These are phyloP conservation scores for Cairina moschata DNA, from an alignment of 2,113 vertebrate species.

Conservation along the genomic window DNA sequence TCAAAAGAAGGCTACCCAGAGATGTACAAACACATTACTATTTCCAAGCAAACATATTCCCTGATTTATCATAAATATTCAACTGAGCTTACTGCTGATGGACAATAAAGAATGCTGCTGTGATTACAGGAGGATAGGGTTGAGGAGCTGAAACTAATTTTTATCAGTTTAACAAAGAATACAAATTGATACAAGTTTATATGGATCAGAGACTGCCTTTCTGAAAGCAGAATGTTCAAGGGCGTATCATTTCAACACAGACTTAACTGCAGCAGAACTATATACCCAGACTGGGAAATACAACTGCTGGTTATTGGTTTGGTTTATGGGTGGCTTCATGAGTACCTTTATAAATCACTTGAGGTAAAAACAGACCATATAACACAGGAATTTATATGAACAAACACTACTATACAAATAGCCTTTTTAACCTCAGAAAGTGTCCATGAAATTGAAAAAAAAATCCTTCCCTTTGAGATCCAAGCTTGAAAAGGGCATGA, in stretches of 20 bases:
- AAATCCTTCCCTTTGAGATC: neutral
- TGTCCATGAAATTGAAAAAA: neutral
- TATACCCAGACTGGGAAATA: neutral
- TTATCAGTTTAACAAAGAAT: neutral
- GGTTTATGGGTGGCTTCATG: neutral
- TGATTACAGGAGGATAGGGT: neutral
- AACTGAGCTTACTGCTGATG: neutral
- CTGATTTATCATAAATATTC: neutral
- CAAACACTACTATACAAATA: neutral
- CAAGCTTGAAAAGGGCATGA: slow-evolving; percentile 38
- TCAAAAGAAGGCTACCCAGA: slow-evolving; percentile 7
- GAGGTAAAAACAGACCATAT: slow-evolving; percentile 13
- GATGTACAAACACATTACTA: neutral
- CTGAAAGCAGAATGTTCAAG: neutral
- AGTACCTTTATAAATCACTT: slow-evolving; percentile 11
- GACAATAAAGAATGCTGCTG: neutral
- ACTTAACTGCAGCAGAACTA: neutral
- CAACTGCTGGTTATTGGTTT: neutral
- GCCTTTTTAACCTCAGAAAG: neutral
- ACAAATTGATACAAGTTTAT: neutral
- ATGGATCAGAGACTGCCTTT: neutral
- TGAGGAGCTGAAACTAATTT: neutral
- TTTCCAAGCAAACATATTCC: neutral
- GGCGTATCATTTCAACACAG: neutral
- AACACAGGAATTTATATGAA: neutral